These are phyloP conservation scores for Machimus atricapillus DNA, from an alignment of 2,888 invertebrate species.

Conservation along the genomic window DNA sequence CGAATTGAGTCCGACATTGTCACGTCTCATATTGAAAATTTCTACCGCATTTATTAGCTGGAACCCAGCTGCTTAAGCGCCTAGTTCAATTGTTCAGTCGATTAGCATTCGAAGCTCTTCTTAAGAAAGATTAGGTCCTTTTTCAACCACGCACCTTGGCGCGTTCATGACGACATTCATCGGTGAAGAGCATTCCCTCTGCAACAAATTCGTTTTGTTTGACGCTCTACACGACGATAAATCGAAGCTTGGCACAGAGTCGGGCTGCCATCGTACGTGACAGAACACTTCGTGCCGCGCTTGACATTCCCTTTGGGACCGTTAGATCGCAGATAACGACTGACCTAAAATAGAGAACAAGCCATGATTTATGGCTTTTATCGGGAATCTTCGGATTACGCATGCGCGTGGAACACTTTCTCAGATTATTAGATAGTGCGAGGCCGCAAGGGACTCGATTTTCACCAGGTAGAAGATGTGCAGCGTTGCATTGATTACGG, in stretches of 20 bases:
- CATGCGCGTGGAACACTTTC: constrained; percentile 20
- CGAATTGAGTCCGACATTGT: background rate
- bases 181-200: background rate
- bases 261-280: background rate
- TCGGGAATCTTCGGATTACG: background rate
- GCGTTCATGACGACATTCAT: background rate
- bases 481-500: background rate
- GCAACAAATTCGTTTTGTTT: background rate
- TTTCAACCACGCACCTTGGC: background rate
- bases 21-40: background rate
- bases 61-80: background rate
- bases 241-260: background rate
- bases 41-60: background rate
- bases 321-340: background rate
- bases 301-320: background rate
- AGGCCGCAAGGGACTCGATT: background rate
- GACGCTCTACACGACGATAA: background rate
- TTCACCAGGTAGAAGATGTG: background rate
- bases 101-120: background rate
- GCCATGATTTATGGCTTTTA: constrained; percentile 1
- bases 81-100: background rate
- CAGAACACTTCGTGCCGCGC: background rate
- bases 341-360: constrained; percentile 13
- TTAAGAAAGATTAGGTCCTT: background rate
- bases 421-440: background rate